Percentiles rank a stretch among this genome's conserved stretches.
phyloP scores from a whole-genome alignment of 2,888 invertebrate species.

The Drosophila vallismaia region DNA sequence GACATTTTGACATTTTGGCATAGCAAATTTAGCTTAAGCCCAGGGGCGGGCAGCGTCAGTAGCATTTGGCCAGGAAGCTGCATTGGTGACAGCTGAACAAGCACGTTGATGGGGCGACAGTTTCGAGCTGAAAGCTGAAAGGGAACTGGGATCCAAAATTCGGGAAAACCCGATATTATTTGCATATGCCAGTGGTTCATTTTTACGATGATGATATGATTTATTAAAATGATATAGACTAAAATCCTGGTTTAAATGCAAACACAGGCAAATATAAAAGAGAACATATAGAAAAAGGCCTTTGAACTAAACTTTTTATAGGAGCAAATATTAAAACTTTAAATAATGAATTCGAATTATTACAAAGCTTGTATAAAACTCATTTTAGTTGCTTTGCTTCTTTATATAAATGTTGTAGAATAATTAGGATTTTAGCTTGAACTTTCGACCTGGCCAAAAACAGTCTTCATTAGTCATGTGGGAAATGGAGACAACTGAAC shows the following conservation, averaged over 20 bases:
- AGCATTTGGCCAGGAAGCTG: constrained; percentile 58
- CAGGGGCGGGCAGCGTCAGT: constrained; percentile 34
- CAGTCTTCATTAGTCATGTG: constrained; percentile 44
- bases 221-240: constrained; percentile 6
- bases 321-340: too few relatives aligned
- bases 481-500: constrained; percentile 49
- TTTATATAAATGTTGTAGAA: not conserved
- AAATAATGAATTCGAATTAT: too few relatives aligned
- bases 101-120: constrained; percentile 55
- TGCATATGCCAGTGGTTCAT: constrained; percentile 58
- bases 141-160: constrained; percentile 31
- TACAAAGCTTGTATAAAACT: too few relatives aligned
- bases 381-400: not conserved
- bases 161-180: constrained; percentile 55
- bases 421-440: not conserved
- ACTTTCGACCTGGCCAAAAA: constrained; percentile 29
- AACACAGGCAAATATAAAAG: constrained; percentile 1
- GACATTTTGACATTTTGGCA: constrained; percentile 77
- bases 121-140: constrained; percentile 35
- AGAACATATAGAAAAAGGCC: not conserved
- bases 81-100: constrained; percentile 68
- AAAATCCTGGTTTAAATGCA: not conserved
- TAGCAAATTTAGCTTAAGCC: constrained; percentile 42
- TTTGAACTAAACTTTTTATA: not conserved
- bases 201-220: constrained; percentile 48